Evolutionary conservation across 2,888 invertebrate genomes (phyloP).

Genomic region (Hypercompe scribonia): DNA sequence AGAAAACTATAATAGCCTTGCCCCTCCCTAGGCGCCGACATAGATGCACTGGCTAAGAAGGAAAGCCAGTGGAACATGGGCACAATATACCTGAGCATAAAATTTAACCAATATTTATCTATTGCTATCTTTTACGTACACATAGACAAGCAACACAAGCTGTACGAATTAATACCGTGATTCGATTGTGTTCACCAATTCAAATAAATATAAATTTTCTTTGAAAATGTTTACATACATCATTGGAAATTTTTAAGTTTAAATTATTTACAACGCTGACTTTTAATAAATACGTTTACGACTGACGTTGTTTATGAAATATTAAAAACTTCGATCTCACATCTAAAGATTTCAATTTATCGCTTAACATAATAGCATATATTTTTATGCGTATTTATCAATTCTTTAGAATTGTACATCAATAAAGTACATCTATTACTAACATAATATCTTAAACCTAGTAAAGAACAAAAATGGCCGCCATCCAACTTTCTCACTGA

Average conservation of each 20-base stretch:
- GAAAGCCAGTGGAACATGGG: too few species aligned
- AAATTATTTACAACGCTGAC: background rate
- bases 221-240: background rate
- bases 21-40: too few species aligned
- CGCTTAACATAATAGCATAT: background rate
- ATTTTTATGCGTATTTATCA: background rate
- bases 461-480: background rate
- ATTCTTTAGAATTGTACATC: background rate
- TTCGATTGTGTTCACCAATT: background rate
- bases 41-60: too few species aligned
- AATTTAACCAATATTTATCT: background rate
- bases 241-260: background rate
- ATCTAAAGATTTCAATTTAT: background rate
- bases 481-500: background rate
- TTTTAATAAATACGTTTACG: background rate
- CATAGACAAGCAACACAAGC: background rate
- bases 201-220: background rate
- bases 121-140: too few species aligned
- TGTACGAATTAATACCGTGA: background rate
- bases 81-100: background rate
- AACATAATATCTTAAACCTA: background rate
- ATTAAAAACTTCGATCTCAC: background rate
- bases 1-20: too few species aligned
- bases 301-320: background rate
- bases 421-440: background rate